These are phyloP conservation scores for Malurus melanocephalus DNA, from an alignment of 2,113 vertebrate species.

Conservation along the genomic window DNA sequence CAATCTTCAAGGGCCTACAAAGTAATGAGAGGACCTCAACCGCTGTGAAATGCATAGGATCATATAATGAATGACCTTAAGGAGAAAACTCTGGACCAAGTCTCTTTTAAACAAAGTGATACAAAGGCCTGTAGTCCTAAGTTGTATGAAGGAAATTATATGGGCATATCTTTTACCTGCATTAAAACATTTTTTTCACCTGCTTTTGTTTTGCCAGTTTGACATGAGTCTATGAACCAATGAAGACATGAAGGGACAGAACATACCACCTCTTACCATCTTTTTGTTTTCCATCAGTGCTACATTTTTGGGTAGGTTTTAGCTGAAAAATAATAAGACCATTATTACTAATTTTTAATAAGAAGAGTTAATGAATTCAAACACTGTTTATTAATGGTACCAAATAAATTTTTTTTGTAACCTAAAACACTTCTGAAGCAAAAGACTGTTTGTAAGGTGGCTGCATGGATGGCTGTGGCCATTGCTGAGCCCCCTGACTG, in stretches of 20 bases:
- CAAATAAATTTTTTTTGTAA: accelerated
- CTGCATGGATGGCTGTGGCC: background rate
- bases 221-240: background rate
- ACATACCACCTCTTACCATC: background rate
- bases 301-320: background rate
- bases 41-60: background rate
- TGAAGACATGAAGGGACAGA: background rate
- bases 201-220: background rate
- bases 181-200: background rate
- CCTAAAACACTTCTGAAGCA: background rate
- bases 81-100: background rate
- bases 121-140: background rate
- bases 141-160: background rate
- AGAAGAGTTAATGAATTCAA: background rate
- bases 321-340: background rate
- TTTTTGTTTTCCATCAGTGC: background rate
- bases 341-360: background rate
- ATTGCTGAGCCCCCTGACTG: background rate
- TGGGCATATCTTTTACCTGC: background rate
- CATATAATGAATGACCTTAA: background rate
- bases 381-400: background rate
- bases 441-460: background rate
- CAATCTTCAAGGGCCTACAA: background rate
- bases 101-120: background rate
- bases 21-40: background rate